phyloP scores from a whole-genome alignment of 2,113 vertebrate genomes.

The Crotalus viridis region DNA sequence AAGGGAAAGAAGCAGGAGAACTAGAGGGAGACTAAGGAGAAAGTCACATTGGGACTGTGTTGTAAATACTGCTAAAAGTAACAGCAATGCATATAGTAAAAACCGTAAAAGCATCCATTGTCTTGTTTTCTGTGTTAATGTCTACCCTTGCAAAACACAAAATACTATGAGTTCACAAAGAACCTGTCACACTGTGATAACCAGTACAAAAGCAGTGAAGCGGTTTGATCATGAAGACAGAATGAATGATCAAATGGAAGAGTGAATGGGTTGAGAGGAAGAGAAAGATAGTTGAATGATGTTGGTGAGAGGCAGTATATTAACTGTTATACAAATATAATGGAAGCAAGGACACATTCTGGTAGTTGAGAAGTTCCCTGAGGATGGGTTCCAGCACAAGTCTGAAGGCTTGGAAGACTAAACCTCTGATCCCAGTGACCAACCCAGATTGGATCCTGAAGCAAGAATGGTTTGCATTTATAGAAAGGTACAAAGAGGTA shows the following conservation, averaged over 20 bases:
- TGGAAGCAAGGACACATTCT: neutral
- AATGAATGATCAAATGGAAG: neutral
- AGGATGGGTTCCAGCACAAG: neutral
- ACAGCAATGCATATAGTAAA: neutral
- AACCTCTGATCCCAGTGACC: neutral
- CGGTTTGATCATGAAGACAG: neutral
- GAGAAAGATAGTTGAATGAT: neutral
- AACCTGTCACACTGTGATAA: neutral
- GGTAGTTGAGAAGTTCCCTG: neutral
- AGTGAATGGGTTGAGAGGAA: neutral
- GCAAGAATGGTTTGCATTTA: neutral
- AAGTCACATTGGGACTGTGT: neutral
- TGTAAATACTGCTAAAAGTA: neutral
- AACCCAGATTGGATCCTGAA: neutral
- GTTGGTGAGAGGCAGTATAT: neutral
- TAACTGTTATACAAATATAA: neutral
- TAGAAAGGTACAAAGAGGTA: neutral
- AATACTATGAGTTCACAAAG: neutral
- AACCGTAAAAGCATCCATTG: neutral
- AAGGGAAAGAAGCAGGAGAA: neutral
- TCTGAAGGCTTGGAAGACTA: neutral
- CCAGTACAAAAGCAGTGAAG: neutral
- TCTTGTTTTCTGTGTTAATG: neutral
- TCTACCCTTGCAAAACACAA: neutral
- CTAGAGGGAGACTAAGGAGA: neutral